Base-by-base conservation (phyloP, 2,888 invertebrate species). In the Quadroppia sp. region DNA sequence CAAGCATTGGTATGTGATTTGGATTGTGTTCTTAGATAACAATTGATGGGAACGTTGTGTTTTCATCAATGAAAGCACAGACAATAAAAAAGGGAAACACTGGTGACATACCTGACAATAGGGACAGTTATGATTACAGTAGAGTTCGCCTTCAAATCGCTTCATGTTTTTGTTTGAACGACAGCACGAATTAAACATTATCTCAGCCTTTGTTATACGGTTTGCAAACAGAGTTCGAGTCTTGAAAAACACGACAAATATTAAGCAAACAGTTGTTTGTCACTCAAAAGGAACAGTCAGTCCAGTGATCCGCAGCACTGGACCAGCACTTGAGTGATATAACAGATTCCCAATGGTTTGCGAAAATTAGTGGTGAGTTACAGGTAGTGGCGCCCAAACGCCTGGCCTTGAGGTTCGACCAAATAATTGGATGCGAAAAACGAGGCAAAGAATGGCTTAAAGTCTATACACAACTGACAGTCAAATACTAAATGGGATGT, bases 131-230 rank as follows among this genome's bases (percentile, higher is more conserved):
- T 64, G 64, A 40, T 64, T 64, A 32, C 64, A 64, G 40, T 40
- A 64, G 6, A 64, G 64, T 11, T 64, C 20, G 20, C 40, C 40
- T 20, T n/a, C 53, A 53, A 15, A 45, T 2, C 45, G 28, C 23
- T 56, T 64, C 20, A 20, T 53, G 20, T 64, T 64, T n/a, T 64
- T 64, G 23, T 23, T 40, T n/a, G 56, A 28, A 28, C 64, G 20
- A 64, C 64, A 64, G 64, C 64, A 64, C 20, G 64, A 64, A 17
- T 64, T 64, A 15, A 64, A 64, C 64, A 64, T 64, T 40, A 64
- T 64, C 36, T 36, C 64, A 36, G 20, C 9, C 2, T 40, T 11
- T 40, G 1, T 40, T n/a, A n/a, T n/a, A n/a, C n/a, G n/a, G n/a
- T n/a, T n/a, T n/a, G n/a, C n/a, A n/a, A n/a, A n/a, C n/a, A n/a